These are phyloP conservation scores for Girardia tigrina DNA, from an alignment of 2,888 invertebrate genomes.

Conservation along the genomic window DNA sequence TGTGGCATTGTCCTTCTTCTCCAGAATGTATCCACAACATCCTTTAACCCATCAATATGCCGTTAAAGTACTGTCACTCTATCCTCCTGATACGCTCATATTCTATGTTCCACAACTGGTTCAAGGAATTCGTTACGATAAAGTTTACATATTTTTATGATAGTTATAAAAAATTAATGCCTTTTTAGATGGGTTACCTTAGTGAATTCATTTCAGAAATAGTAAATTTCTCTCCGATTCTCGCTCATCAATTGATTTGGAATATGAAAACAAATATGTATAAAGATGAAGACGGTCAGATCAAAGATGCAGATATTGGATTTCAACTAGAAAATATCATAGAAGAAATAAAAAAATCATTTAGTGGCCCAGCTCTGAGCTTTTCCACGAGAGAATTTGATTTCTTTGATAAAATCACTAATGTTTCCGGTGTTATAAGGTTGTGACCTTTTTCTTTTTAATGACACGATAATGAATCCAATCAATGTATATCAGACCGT, in stretches of 20 bases:
- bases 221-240: constrained; percentile 80
- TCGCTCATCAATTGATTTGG: constrained; percentile 96
- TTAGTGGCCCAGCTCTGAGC: constrained; percentile 80
- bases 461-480: too few species aligned
- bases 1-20: constrained; percentile 87
- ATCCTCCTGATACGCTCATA: constrained; percentile 77
- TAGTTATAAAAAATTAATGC: background rate
- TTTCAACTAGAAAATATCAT: constrained; percentile 63
- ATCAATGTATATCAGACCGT: too few species aligned
- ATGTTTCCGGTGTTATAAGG: constrained; percentile 87
- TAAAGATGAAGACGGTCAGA: constrained; percentile 81
- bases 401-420: constrained; percentile 78
- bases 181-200: constrained; percentile 83
- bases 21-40: constrained; percentile 87
- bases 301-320: constrained; percentile 58
- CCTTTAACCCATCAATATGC: constrained; percentile 94
- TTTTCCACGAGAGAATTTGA: constrained; percentile 95
- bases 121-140: constrained; percentile 74
- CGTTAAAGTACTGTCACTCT: constrained; percentile 71
- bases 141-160: constrained; percentile 54
- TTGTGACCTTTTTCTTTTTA: too few species aligned
- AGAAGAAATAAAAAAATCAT: constrained; percentile 62
- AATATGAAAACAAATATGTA: constrained; percentile 98
- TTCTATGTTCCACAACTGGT: constrained; percentile 95
- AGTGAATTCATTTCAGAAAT: constrained; percentile 84